Base-by-base conservation (phyloP, 2,797 vertebrate genomes). In the Ptychobarbus kaznakovi region DNA sequence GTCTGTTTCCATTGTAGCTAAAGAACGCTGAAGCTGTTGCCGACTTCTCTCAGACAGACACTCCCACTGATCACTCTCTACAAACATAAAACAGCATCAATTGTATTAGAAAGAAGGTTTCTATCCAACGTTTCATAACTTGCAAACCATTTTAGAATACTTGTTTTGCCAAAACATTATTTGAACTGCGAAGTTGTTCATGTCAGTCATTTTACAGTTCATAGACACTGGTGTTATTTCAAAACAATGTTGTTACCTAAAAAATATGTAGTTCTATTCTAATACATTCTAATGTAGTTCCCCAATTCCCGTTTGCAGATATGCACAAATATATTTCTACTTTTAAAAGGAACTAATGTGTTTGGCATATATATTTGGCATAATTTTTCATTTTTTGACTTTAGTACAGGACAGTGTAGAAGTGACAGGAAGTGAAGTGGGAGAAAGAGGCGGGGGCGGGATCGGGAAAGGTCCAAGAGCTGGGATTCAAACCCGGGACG, bases 61-160 rank as follows among this genome's bases (percentile, higher is more conserved):
- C 88, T 95, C 95, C 97, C 97, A 98, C 89, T 98, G 97, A 53
- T 96, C 94, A 73, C 96, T 95, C 89, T 97, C 98, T 99, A 82
- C 42, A 73, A 53, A 53, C 65, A 76, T 3, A 70, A 51, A 63
- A 69, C 42, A 87, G 28, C 35, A 68, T 1, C 49, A 35, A 80
- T 65, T 32, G 63, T 49, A 25, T 8, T 12, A 42, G 16, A 20
- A 11, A 70, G 46, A 46, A 16, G 1, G 12, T 58, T 78, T 40
- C 32, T 25, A 40, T 25, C 6, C 4, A 8, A 61, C 7, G 6
- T 61, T 53, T 56, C 73, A 76, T 56, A 35, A 35, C 4, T 18
- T 35, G 9, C 22, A 58, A 58, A 58, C 20, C 56, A n/a, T 58
- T 58, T 58, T 58, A 58, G 11, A 58, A 58, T n/a, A 58, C 3